phyloP scores from a whole-genome alignment of 2,113 vertebrate genomes.

The Hippocampus barbouri region DNA sequence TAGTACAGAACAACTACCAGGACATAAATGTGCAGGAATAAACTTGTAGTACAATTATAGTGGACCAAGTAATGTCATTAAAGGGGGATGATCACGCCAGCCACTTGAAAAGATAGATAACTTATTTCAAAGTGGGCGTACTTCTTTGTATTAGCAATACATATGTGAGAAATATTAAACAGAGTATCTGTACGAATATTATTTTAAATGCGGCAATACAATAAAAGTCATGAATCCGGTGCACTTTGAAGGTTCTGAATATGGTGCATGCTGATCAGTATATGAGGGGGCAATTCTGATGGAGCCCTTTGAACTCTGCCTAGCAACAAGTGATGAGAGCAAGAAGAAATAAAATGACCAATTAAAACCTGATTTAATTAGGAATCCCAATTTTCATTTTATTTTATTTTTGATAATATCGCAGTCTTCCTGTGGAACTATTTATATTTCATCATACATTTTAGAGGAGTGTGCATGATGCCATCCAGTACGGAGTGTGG shows the following conservation, averaged over 20 bases:
- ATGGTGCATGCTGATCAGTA: too few relatives aligned
- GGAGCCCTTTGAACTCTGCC: background rate
- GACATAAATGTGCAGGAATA: too few relatives aligned
- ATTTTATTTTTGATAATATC: background rate
- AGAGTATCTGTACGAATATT: too few relatives aligned
- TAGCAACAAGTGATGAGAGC: background rate
- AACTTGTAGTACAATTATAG: too few relatives aligned
- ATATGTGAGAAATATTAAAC: too few relatives aligned
- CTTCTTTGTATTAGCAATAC: too few relatives aligned
- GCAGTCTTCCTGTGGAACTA: background rate
- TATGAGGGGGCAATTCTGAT: too few relatives aligned
- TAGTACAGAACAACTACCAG: background rate
- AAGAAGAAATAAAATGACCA: background rate
- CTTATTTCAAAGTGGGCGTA: too few relatives aligned
- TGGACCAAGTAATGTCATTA: background rate
- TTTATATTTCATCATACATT: constrained; percentile 16
- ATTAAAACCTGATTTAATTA: too few relatives aligned
- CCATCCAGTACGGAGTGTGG: constrained; percentile 31
- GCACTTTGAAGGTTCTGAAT: too few relatives aligned
- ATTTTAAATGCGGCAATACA: background rate
- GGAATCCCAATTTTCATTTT: background rate
- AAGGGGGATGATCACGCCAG: background rate
- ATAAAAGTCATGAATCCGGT: background rate
- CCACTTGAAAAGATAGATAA: too few relatives aligned
- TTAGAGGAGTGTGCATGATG: background rate